Conservation (phyloP, 2,888 invertebrate species). For the Chesias legatella region DNA sequence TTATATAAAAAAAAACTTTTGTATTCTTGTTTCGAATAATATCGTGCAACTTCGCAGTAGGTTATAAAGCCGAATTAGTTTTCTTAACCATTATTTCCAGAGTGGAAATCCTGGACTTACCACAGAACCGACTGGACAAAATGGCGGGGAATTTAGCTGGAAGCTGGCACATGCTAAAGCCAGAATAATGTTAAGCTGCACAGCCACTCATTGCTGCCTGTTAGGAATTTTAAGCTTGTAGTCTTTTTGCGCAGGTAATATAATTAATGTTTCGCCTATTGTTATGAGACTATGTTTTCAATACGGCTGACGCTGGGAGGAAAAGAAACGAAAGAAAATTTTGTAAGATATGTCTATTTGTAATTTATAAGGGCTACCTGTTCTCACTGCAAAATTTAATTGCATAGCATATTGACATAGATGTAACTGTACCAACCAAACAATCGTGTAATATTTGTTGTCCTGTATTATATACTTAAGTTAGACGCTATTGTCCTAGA, state of each 20-base stretch:
- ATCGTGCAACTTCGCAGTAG: constrained; percentile 5
- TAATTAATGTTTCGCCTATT: neutral
- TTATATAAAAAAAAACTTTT: too few species aligned
- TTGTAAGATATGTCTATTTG: too few species aligned
- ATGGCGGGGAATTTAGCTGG: constrained; percentile 22
- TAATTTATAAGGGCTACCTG: too few species aligned
- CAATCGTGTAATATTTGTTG: too few species aligned
- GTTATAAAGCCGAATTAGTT: constrained; percentile 19
- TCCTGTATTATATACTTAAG: too few species aligned
- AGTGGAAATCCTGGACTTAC: constrained; percentile 24
- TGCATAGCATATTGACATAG: too few species aligned
- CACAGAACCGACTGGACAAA: constrained; percentile 23
- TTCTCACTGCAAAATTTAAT: too few species aligned
- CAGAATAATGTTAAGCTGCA: constrained; percentile 28
- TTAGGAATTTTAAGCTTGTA: constrained; percentile 20
- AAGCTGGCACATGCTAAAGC: constrained; percentile 22
- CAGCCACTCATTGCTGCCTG: constrained; percentile 19
- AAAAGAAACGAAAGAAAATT: too few species aligned
- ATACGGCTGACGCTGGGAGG: too few species aligned
- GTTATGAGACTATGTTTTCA: too few species aligned
- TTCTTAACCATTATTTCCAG: constrained; percentile 22
- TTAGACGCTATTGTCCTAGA: too few species aligned
- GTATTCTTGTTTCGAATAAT: neutral
- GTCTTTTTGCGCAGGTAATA: constrained; percentile 15
- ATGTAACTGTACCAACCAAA: too few species aligned